Evolutionary conservation across 30 jellyfish, hydroid and myxozoan species (phyloP).

Genomic region (Aurelia coerulea): DNA sequence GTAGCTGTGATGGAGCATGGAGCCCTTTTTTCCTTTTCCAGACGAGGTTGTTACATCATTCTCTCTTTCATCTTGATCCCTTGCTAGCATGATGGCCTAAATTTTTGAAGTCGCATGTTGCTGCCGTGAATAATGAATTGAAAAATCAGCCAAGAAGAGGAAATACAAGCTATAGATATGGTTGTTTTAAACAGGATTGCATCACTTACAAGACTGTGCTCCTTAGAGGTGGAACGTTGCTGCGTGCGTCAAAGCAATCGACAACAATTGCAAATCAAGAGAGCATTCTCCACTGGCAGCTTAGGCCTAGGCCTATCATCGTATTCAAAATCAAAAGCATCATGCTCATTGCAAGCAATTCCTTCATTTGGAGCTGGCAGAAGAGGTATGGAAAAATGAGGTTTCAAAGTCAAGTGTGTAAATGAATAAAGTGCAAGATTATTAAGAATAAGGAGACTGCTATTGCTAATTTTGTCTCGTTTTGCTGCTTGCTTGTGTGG

Average conservation of each 20-base stretch:
- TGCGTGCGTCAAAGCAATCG: neutral
- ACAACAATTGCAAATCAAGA: neutral
- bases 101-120: neutral
- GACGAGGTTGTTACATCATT: neutral
- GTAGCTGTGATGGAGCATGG: too few relatives aligned
- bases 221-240: neutral
- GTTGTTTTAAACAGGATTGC: conserved; percentile 1
- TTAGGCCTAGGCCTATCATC: neutral
- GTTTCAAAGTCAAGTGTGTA: too few relatives aligned
- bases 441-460: too few relatives aligned
- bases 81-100: neutral
- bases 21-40: too few relatives aligned
- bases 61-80: neutral
- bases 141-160: too few relatives aligned
- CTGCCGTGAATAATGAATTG: neutral
- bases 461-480: too few relatives aligned
- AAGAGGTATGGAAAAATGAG: neutral
- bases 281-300: too few relatives aligned
- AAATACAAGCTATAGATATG: neutral
- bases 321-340: neutral
- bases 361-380: neutral
- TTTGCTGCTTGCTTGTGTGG: too few relatives aligned
- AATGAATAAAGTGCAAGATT: too few relatives aligned
- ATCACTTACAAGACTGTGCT: neutral
- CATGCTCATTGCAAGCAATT: too few relatives aligned